A percentile compares a stretch with the other conserved stretches of the same genome.
Evolutionary conservation across 2,888 invertebrate species (phyloP).

Genomic region (Germaria angustata): DNA sequence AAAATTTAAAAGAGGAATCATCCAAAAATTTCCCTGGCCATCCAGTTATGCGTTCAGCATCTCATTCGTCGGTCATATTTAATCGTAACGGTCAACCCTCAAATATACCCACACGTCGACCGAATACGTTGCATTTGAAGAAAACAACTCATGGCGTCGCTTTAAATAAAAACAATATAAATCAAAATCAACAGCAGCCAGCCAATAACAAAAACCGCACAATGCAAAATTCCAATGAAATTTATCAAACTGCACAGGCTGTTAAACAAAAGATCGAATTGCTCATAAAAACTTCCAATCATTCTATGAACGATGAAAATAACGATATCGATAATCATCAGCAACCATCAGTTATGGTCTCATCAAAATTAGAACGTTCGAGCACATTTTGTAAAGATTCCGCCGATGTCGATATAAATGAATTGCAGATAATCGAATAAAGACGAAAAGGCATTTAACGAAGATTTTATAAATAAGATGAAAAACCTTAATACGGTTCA

Average conservation of each 20-base stretch:
- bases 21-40: conserved; percentile 63
- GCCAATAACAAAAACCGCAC: conserved; percentile 62
- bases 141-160: conserved; percentile 69
- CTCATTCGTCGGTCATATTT: conserved; percentile 74
- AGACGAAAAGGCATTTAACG: not conserved
- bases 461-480: conserved; percentile 8
- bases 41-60: conserved; percentile 73
- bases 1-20: conserved; percentile 64
- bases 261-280: conserved; percentile 77
- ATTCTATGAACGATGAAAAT: conserved; percentile 46
- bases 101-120: conserved; percentile 78
- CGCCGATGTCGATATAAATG: conserved; percentile 77
- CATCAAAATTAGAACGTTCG: conserved; percentile 79
- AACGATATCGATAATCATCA: conserved; percentile 46
- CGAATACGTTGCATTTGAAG: conserved; percentile 76
- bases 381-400: conserved; percentile 80
- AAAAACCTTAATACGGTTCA: conserved; percentile 25
- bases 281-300: conserved; percentile 72
- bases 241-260: conserved; percentile 73
- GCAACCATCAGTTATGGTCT: conserved; percentile 63
- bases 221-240: conserved; percentile 68
- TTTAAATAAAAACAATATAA: conserved; percentile 45
- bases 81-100: conserved; percentile 76
- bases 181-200: conserved; percentile 33
- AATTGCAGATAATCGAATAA: conserved; percentile 79